These are phyloP conservation scores for Umimayanthus kanabou DNA, from an alignment of 92 coral and sea anemone genomes.

Conservation along the genomic window DNA sequence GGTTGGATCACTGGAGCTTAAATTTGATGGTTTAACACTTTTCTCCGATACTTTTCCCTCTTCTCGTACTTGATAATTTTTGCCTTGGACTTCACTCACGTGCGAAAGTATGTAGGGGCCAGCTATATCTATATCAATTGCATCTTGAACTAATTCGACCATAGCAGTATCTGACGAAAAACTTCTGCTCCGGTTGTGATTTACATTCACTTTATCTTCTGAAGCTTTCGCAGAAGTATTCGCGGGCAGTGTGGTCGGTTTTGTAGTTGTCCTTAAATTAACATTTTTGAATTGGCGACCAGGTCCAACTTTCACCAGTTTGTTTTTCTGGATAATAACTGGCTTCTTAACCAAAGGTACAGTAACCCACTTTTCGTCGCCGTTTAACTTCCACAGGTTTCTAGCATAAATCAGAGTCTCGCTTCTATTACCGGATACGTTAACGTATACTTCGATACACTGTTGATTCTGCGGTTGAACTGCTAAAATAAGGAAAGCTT, in stretches of 20 bases:
- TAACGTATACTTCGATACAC: conserved; percentile 72
- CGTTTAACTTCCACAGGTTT: conserved; percentile 57
- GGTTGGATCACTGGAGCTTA: background rate
- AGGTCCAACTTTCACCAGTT: conserved; percentile 21
- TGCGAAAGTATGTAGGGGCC: too few species aligned
- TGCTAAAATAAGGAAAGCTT: conserved; percentile 71
- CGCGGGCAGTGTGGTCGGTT: background rate
- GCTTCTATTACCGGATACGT: conserved; percentile 55
- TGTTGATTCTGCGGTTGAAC: conserved; percentile 79
- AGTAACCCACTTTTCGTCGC: conserved; percentile 50
- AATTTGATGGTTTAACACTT: background rate
- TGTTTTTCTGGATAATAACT: conserved; percentile 6
- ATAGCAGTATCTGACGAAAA: background rate
- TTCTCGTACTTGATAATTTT: background rate
- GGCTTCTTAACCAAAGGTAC: conserved; percentile 42
- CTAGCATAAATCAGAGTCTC: conserved; percentile 51
- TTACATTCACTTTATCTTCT: background rate
- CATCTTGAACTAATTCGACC: background rate
- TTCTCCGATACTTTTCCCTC: too few species aligned
- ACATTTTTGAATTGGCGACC: conserved; percentile 7
- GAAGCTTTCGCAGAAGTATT: background rate
- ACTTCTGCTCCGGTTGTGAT: background rate
- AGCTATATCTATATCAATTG: background rate
- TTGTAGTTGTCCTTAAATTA: background rate
- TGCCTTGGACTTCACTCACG: background rate